Evolutionary conservation across 2,113 vertebrate genomes (phyloP).

Genomic region (Sinosuthora webbiana): DNA sequence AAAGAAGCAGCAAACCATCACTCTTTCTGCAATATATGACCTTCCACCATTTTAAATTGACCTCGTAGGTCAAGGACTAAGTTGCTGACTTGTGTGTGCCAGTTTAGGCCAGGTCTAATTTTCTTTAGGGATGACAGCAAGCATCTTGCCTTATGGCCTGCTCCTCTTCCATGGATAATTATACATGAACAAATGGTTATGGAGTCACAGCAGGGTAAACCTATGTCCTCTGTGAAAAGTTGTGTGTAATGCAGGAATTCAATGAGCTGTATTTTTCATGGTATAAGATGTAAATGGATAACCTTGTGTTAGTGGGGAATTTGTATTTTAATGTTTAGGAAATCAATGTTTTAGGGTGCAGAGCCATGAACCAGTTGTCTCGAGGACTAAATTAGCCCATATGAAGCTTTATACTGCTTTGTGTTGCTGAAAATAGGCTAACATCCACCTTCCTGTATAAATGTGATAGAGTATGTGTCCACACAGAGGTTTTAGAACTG

Average conservation of each 20-base stretch:
- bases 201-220: neutral
- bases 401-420: neutral
- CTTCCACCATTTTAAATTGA: neutral
- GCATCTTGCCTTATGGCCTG: neutral
- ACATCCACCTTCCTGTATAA: neutral
- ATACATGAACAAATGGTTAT: neutral
- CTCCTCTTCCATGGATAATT: neutral
- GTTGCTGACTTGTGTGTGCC: neutral
- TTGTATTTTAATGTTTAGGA: neutral
- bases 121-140: neutral
- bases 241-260: neutral
- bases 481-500: neutral
- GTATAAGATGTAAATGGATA: neutral
- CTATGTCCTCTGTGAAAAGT: neutral
- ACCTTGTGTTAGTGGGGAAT: neutral
- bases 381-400: neutral
- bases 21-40: accelerated
- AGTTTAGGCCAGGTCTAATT: neutral
- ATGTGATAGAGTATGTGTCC: neutral
- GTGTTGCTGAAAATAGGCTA: neutral
- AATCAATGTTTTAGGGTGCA: neutral
- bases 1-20: neutral
- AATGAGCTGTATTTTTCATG: neutral
- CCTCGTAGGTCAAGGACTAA: neutral
- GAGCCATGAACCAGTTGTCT: neutral